These are phyloP conservation scores for Metopolophium dirhodum DNA, from an alignment of 1,140 invertebrate species.

Conservation along the genomic window DNA sequence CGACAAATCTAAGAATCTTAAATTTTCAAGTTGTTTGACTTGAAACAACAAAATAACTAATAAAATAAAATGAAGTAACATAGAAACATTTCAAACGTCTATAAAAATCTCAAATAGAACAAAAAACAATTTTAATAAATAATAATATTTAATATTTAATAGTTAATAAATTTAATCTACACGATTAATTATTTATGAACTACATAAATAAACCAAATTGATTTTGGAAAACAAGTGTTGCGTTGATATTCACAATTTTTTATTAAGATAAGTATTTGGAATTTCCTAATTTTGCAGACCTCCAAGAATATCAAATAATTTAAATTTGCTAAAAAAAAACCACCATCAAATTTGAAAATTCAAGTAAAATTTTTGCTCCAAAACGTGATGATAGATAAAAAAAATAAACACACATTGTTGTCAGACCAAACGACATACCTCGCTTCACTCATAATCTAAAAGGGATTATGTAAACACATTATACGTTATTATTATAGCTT, in stretches of 20 bases:
- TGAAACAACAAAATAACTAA: not conserved
- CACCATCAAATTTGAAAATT: too few species aligned
- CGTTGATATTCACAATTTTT: too few species aligned
- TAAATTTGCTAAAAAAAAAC: not conserved
- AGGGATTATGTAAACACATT: not conserved
- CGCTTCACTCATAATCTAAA: not conserved
- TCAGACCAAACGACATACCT: not conserved
- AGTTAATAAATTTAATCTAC: too few species aligned
- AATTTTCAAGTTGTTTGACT: not conserved
- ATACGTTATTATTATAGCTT: not conserved
- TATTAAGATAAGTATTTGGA: too few species aligned
- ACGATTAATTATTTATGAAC: too few species aligned
- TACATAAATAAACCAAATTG: too few species aligned
- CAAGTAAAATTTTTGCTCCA: not conserved
- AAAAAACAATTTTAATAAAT: not conserved
- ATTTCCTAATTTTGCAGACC: not conserved
- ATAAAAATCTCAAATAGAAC: not conserved
- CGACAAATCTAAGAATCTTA: not conserved
- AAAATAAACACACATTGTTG: not conserved
- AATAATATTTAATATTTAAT: too few species aligned
- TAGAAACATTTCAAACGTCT: not conserved
- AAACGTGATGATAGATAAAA: not conserved
- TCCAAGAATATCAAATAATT: not conserved
- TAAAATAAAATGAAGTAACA: not conserved
- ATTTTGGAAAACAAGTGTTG: not conserved